A percentile compares a stretch with the other conserved stretches of the same genome.
Conservation (phyloP, 2,113 vertebrate genomes). For the Silurus meridionalis region DNA sequence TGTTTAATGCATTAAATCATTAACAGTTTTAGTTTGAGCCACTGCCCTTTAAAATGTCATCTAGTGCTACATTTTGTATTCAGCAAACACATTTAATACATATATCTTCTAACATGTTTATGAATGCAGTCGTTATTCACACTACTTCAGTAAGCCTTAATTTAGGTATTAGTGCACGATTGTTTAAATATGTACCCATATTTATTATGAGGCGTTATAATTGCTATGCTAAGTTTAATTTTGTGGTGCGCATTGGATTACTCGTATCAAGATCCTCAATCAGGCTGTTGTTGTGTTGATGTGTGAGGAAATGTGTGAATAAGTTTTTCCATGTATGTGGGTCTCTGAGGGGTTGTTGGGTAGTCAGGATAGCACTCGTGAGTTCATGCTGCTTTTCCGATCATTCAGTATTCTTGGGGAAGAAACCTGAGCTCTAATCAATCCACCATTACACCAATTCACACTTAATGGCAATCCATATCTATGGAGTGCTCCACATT, state of each 20-base stretch:
- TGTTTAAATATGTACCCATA: too few relatives aligned
- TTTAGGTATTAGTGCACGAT: too few relatives aligned
- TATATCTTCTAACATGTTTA: too few relatives aligned
- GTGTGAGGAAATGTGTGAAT: background rate
- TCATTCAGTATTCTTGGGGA: background rate
- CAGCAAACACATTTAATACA: too few relatives aligned
- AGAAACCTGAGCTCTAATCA: conserved; percentile 35
- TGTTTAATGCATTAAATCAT: too few relatives aligned
- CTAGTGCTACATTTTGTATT: too few relatives aligned
- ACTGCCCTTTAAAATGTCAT: too few relatives aligned
- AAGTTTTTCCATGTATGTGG: background rate
- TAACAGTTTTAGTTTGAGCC: too few relatives aligned
- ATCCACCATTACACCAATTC: conserved; percentile 19
- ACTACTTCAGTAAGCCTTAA: too few relatives aligned
- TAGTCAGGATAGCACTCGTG: background rate
- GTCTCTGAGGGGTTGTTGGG: background rate
- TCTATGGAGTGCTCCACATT: background rate
- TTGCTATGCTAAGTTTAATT: background rate
- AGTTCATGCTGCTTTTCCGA: conserved; percentile 19
- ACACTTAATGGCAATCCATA: conserved; percentile 20
- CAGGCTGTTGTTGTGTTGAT: conserved; percentile 15
- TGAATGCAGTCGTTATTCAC: too few relatives aligned
- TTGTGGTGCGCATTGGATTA: background rate
- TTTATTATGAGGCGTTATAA: background rate
- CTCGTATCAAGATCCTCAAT: background rate